These are phyloP conservation scores for Momotus momota DNA, from an alignment of 2,797 vertebrate genomes.

Conservation along the genomic window DNA sequence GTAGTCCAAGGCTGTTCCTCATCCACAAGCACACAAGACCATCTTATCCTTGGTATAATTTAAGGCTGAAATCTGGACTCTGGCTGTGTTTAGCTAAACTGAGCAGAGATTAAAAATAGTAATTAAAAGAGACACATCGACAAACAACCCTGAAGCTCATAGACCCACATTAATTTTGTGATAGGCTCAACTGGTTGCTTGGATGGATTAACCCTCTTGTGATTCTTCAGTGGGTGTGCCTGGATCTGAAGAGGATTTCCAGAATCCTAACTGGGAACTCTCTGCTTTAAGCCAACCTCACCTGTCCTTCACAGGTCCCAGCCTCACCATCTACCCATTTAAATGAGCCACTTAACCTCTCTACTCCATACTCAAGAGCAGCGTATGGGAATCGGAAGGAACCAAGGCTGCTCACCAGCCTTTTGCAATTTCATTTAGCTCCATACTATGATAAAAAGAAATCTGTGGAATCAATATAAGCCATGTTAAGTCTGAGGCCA, in stretches of 20 bases:
- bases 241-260: neutral
- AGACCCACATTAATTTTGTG: constrained; percentile 75
- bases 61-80: neutral
- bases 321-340: constrained; percentile 24
- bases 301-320: constrained; percentile 77
- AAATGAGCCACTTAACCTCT: constrained; percentile 12
- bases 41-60: neutral
- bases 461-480: constrained; percentile 52
- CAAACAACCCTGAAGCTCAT: neutral
- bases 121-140: neutral
- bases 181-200: constrained; percentile 64
- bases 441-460: constrained; percentile 49
- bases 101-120: neutral
- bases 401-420: constrained; percentile 21
- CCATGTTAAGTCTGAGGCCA: constrained; percentile 21
- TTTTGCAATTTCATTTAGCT: constrained; percentile 22
- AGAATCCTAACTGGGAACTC: neutral
- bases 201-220: constrained; percentile 35
- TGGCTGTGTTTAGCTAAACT: neutral
- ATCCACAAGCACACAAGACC: neutral
- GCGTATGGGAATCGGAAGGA: neutral
- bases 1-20: neutral
- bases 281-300: constrained; percentile 35
- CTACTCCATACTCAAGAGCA: constrained; percentile 1
- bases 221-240: neutral